Evolutionary conservation across 2,888 invertebrate genomes (phyloP), one percentile per base, ranked within the genome.

Genomic region (Apotomis turbidana): DNA sequence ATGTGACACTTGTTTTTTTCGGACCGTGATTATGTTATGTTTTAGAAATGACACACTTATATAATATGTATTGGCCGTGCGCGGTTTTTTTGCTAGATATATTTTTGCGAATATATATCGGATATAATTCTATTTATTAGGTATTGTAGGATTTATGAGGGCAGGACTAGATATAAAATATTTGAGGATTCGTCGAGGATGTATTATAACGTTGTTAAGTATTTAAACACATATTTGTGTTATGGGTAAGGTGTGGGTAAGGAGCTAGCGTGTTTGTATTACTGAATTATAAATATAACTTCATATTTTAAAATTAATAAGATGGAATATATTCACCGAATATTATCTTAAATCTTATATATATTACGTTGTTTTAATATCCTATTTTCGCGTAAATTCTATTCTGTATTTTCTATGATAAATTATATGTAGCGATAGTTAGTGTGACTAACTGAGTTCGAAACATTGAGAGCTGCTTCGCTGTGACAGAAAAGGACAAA

Each of bases 161-260:
- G 81, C 83, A 85, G 85, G 84, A 83, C 78, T 85, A 82, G 82
- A 81, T 82, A 80, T 79, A 76, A 78, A 80, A 68, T 74, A 73
- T 76, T 75, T 82, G 79, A 78, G 73, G 79, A 81, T 78, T 81
- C 78, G 82, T 83, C 82, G 81, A 82, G 80, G 85, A 83, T 81
- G 87, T 88, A 86, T 87, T 79, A 63, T 88, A 89, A 87, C 83
- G 86, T 88, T 91, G 90, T 92, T 91, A 88, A 87, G 87, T 87
- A 87, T 87, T 86, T 87, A 87, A 84, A 83, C 87, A 88, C 83
- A 81, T 82, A 85, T 85, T 85, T 85, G 81, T 85, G 83, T 84
- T 85, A 87, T 66, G 55, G 58, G 60, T 72, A 71, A 84, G 84
- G 80, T 85, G 84, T 89, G 81, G 88, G 27, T 27, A 27, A 27